Percentiles rank a stretch among this genome's conserved stretches.
phyloP scores from a whole-genome alignment of 2,888 invertebrate genomes.

The Gnatocerus cornutus region DNA sequence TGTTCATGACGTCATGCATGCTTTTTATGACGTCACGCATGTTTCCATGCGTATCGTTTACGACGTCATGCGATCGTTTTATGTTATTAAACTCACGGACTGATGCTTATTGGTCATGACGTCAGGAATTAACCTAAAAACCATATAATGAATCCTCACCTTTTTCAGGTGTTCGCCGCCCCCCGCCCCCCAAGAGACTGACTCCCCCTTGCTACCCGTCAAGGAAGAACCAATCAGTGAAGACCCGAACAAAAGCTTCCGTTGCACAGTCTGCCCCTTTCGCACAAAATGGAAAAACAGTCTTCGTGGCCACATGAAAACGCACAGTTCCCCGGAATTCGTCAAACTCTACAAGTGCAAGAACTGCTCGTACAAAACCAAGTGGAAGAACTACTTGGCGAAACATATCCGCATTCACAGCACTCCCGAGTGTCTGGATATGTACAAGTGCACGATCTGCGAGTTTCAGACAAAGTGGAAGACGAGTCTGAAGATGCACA shows the following conservation, averaged over 20 bases:
- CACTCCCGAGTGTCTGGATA: slow-evolving; percentile 54
- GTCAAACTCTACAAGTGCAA: slow-evolving; percentile 55
- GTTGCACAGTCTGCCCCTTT: slow-evolving; percentile 53
- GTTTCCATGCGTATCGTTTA: too few species aligned
- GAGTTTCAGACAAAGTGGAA: slow-evolving; percentile 57
- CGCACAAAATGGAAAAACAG: slow-evolving; percentile 56
- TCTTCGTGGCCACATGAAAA: slow-evolving; percentile 54
- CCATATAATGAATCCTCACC: not conserved
- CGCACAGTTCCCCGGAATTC: slow-evolving; percentile 54
- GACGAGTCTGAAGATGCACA: slow-evolving; percentile 55
- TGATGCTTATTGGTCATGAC: too few species aligned
- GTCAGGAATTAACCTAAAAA: too few species aligned
- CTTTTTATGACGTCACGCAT: too few species aligned
- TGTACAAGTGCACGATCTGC: slow-evolving; percentile 57
- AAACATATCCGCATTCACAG: slow-evolving; percentile 54
- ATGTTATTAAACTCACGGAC: too few species aligned
- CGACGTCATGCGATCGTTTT: too few species aligned
- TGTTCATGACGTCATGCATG: too few species aligned
- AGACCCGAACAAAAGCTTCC: slow-evolving; percentile 50
- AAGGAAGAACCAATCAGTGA: slow-evolving; percentile 4
- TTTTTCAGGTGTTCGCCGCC: not conserved
- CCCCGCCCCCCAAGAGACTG: not conserved
- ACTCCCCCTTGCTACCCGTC: not conserved
- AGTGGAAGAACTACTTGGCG: slow-evolving; percentile 55
- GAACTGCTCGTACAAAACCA: slow-evolving; percentile 55